A percentile compares a stretch with the other conserved stretches of the same genome.
Evolutionary conservation across 2,113 vertebrate species (phyloP).

Genomic region (Cephalophus harveyi): DNA sequence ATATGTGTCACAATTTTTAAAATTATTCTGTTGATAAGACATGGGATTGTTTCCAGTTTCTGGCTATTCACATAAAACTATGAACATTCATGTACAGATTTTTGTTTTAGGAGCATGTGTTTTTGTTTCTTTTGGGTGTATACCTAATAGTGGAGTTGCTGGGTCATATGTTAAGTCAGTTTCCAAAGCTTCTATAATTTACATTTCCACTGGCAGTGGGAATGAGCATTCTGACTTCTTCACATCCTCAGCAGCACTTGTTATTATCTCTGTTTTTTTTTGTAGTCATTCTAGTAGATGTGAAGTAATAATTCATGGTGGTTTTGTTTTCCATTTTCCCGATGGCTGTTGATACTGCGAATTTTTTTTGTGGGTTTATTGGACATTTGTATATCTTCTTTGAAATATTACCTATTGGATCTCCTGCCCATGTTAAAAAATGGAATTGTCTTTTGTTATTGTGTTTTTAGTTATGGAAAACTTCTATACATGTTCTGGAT

Average conservation of each 20-base stretch:
- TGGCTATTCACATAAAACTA: not conserved
- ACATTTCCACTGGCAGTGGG: not conserved
- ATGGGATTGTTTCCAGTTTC: conserved; percentile 15
- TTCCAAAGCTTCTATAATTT: not conserved
- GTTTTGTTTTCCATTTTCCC: not conserved
- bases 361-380: not conserved
- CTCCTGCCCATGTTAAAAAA: not conserved
- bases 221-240: not conserved
- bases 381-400: not conserved
- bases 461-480: not conserved
- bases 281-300: not conserved
- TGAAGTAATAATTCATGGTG: not conserved
- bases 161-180: not conserved
- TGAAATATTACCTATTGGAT: not conserved
- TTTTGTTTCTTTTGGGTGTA: not conserved
- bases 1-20: not conserved
- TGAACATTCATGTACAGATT: not conserved
- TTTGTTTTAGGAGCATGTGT: not conserved
- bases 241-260: not conserved
- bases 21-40: not conserved
- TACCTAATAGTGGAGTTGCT: not conserved
- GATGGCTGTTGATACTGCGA: not conserved
- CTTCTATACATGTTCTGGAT: not conserved
- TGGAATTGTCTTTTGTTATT: not conserved
- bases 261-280: not conserved